Evolutionary conservation across 2,888 invertebrate species (phyloP).

Genomic region (Apamea sordens): DNA sequence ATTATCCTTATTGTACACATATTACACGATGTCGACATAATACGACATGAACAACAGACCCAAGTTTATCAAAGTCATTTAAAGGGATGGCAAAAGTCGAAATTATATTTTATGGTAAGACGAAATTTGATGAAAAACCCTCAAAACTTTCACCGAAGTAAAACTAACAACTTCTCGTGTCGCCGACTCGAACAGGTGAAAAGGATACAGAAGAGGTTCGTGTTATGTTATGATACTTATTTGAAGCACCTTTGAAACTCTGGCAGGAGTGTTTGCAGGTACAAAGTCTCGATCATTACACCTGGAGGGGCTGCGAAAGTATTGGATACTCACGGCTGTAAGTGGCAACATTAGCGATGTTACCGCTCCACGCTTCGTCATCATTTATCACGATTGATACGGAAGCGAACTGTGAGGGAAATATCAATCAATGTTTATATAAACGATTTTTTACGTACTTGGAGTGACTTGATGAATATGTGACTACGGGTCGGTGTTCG

Average conservation of each 20-base stretch:
- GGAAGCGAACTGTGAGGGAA: slow-evolving; percentile 38
- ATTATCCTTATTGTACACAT: slow-evolving; percentile 9
- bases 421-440: slow-evolving; percentile 53
- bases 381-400: slow-evolving; percentile 66
- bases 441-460: slow-evolving; percentile 20
- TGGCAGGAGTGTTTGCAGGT: slow-evolving; percentile 31
- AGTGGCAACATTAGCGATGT: slow-evolving; percentile 69
- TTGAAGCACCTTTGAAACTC: slow-evolving; percentile 43
- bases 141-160: slow-evolving; percentile 45
- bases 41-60: slow-evolving; percentile 3
- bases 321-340: slow-evolving; percentile 62
- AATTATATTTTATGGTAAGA: slow-evolving; percentile 14
- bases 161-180: slow-evolving; percentile 47
- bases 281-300: slow-evolving; percentile 56
- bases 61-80: not conserved
- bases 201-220: slow-evolving; percentile 50
- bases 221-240: slow-evolving; percentile 55
- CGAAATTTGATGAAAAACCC: slow-evolving; percentile 42
- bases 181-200: slow-evolving; percentile 32
- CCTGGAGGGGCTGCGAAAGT: slow-evolving; percentile 49
- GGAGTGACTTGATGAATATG: slow-evolving; percentile 24
- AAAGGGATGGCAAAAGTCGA: not conserved
- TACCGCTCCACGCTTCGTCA: slow-evolving; percentile 63
- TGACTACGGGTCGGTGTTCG: not conserved
- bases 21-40: not conserved